Evolutionary conservation across 2,888 invertebrate genomes (phyloP), one percentile per base, ranked within the genome.

Genomic region (Drosophila emarginata): DNA sequence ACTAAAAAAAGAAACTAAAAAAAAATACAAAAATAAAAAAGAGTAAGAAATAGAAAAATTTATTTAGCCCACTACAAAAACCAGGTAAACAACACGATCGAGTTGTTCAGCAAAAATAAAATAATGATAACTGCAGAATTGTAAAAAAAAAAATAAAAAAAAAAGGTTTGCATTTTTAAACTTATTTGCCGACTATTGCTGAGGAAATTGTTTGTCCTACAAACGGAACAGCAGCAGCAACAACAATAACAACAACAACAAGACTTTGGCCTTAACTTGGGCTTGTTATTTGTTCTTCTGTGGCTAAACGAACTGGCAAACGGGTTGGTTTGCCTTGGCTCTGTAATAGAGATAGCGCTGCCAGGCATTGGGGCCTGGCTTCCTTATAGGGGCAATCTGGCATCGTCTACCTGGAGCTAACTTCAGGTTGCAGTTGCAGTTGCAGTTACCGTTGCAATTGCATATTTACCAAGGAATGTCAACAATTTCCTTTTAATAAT

Each of bases 341-440:
- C 72, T 70, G 78, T 82, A 88, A 88, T 84, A 87, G 88, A 87
- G 86, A 80, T 88, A 86, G 83, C 67, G 70, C 76, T 66, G 32
- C 58, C 32, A 51, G 61, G 51, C 61, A 61, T 51, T 53, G 51
- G 53, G 21, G 21, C 61, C 36, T 65, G 64, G 74, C 72, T 79
- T 84, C 83, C 89, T 88, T 89, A 87, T 89, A 87, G 79, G 85
- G 88, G 88, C 88, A 87, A 89, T 89, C 88, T 85, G 80, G 67
- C 85, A 86, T 83, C 86, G 84, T 77, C 78, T 80, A 72, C 72
- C 78, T 72, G 72, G 58, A 71, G 77, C 77, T 80, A 86, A 45
- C 76, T 84, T 86, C 83, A 78, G 79, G 79, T 79, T 80, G 78
- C 77, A 63, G 80, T 77, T 75, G 80, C 76, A 78, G 78, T 78